Conservation (phyloP, 2,888 invertebrate genomes). For the Agriotes lineatus region DNA sequence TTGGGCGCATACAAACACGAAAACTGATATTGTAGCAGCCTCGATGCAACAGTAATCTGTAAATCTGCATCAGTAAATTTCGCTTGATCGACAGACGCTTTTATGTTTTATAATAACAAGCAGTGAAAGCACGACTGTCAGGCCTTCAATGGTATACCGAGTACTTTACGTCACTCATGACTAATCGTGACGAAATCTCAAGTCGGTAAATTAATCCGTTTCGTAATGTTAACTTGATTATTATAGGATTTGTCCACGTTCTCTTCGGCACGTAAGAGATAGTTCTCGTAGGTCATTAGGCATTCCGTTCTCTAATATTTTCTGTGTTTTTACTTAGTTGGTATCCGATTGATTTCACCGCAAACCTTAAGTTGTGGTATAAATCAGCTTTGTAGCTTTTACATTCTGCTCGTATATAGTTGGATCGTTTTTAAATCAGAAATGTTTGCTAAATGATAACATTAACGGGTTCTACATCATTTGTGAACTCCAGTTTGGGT, state of each 20-base stretch:
- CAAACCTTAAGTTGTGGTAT: not conserved
- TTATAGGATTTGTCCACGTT: constrained; percentile 20
- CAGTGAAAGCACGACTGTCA: constrained; percentile 20
- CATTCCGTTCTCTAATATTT: not conserved
- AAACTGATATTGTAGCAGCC: not conserved
- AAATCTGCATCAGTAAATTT: constrained; percentile 14
- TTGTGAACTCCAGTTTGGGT: no score
- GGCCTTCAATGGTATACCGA: constrained; percentile 9
- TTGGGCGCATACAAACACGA: no score
- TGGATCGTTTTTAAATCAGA: no score
- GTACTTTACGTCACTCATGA: constrained; percentile 21
- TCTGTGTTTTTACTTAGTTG: constrained; percentile 3
- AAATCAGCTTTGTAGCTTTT: not conserved
- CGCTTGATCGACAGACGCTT: constrained; percentile 17
- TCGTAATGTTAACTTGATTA: constrained; percentile 15
- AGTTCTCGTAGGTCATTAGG: constrained; percentile 6
- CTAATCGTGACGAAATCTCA: constrained; percentile 25
- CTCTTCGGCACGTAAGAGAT: constrained; percentile 7
- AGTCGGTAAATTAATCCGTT: constrained; percentile 16
- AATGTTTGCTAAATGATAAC: no score
- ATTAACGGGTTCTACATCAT: no score
- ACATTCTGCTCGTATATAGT: no score
- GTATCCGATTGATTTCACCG: not conserved
- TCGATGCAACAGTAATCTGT: not conserved
- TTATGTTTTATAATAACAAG: constrained; percentile 18